Evolutionary conservation across 1,140 invertebrate species (phyloP), one percentile per base, ranked within the genome.

Genomic region (Phthorimaea operculella): DNA sequence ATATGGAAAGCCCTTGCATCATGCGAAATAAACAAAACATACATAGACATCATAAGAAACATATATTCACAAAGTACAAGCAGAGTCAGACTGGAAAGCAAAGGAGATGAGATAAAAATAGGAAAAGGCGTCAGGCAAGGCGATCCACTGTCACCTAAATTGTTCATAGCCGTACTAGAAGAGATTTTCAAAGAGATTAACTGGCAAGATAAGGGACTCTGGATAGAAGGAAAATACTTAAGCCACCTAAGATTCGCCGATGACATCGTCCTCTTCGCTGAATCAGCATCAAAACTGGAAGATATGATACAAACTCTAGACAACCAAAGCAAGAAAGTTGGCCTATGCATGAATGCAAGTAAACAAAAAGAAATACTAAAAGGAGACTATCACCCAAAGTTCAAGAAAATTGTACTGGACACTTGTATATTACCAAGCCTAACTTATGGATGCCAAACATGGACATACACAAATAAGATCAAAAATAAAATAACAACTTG

Each of bases 401-500:
- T 11, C 0, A 54, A 47, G 15, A 53, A 53, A 18, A 49, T 55
- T 17, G 44, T 50, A 33, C 48, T 55, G 47, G 45, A 49, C 10
- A 15, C 44, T 5, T 21, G 2, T 14, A 48, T 55, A 4, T 45
- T 48, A 4, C 54, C 54, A 55, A 34, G 54, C 15, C 47, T 55
- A 7, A 49, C 54, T n/a, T 55, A 55, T 16, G 54, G 54, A n/a
- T 48, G 54, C 17, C 54, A 55, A 49, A 55, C 47, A 16, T 67
- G 62, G 59, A 64, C 51, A 1, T 58, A 51, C 21, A 28, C 21
- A 28, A 28, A 28, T 6, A 57, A 64, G 45, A 10, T 21, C 11
- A 64, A 62, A 45, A 60, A 53, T 1, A 59, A 14, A 44, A 59
- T 67, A 16, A 34, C 58, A 18, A 60, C 52, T 7, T 59, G 59